Evolutionary conservation across 2,113 vertebrate species (phyloP).

Genomic region (Acrocephalus arundinaceus): DNA sequence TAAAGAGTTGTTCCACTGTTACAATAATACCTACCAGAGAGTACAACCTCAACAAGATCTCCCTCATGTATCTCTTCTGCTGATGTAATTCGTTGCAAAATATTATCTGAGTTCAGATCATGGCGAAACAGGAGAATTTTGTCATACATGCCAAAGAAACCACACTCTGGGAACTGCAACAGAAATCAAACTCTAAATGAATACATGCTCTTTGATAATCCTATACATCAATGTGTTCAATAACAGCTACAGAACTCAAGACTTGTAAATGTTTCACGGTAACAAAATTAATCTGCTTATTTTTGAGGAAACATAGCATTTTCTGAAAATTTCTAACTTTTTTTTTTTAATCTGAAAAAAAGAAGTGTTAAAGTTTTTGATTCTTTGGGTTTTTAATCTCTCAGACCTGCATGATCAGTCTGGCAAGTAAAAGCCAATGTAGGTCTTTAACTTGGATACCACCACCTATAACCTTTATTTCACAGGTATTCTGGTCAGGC

Average conservation of each 20-base stretch:
- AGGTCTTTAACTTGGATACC: not conserved
- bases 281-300: not conserved
- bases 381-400: not conserved
- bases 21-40: constrained; percentile 80
- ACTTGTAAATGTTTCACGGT: not conserved
- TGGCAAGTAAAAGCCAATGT: not conserved
- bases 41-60: constrained; percentile 95
- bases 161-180: constrained; percentile 94
- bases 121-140: constrained; percentile 98
- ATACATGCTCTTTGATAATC: not conserved
- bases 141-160: constrained; percentile 99
- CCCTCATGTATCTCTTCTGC: constrained; percentile 96
- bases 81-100: constrained; percentile 92
- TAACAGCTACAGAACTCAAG: not conserved
- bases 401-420: not conserved
- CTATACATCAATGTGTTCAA: not conserved
- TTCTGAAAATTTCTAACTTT: not conserved
- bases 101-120: constrained; percentile 94
- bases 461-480: not conserved
- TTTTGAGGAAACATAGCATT: not conserved
- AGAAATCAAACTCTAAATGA: constrained; percentile 52
- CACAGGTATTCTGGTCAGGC: not conserved
- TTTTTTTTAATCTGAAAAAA: not conserved
- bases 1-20: not conserved
- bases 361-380: not conserved